These are phyloP conservation scores for Cyprinodon diabolis DNA, from an alignment of 2,797 vertebrate genomes.

Conservation along the genomic window DNA sequence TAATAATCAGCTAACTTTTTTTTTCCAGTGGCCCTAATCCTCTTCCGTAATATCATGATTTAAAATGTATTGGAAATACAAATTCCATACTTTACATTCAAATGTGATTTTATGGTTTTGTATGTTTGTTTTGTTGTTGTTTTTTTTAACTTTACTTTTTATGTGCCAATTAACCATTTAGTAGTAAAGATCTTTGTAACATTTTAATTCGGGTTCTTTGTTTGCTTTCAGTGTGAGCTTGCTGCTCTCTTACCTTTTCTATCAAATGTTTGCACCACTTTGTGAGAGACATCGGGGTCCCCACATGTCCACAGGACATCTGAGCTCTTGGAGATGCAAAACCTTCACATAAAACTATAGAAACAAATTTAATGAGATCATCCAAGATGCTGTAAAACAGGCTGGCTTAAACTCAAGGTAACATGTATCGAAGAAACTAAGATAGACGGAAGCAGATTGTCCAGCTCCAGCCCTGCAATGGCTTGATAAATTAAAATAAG, in stretches of 20 bases:
- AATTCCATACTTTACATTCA: too few species aligned
- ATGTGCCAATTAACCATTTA: too few species aligned
- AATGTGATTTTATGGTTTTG: too few species aligned
- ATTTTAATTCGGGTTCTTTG: too few species aligned
- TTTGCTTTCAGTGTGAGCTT: neutral
- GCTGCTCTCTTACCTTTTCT: conserved; percentile 48
- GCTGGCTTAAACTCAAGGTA: neutral
- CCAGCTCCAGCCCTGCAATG: neutral
- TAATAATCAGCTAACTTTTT: too few species aligned
- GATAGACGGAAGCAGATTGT: neutral
- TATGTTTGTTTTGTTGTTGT: too few species aligned
- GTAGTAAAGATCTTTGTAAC: too few species aligned
- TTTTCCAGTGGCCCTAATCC: too few species aligned
- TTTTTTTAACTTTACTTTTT: too few species aligned
- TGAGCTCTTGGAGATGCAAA: conserved; percentile 2
- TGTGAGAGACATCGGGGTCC: conserved; percentile 71
- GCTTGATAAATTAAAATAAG: neutral
- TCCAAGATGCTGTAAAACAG: neutral
- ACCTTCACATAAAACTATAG: neutral
- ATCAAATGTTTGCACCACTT: conserved; percentile 62
- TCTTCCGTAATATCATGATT: too few species aligned
- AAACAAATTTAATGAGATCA: neutral
- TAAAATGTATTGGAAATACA: too few species aligned
- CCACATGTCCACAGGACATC: conserved; percentile 77
- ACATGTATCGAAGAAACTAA: neutral